phyloP scores from a whole-genome alignment of 2,888 invertebrate species.

The Amorpha juglandis region DNA sequence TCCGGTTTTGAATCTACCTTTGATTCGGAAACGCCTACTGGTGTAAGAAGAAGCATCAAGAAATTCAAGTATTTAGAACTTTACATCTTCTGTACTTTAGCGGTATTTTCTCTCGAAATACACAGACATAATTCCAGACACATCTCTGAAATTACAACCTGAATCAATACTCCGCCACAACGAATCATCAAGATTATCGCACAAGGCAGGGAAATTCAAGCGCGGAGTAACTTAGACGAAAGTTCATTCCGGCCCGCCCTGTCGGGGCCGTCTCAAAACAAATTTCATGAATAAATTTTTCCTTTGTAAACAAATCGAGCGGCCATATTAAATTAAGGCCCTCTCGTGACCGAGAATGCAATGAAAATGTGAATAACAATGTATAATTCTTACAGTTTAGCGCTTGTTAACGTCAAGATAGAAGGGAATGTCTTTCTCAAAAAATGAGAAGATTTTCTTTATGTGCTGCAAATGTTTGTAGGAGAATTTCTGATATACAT shows the following conservation, averaged over 20 bases:
- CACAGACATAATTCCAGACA: not conserved
- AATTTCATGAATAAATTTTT: constrained; percentile 84
- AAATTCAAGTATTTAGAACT: too few relatives aligned
- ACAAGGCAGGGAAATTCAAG: constrained; percentile 31
- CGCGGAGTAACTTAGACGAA: constrained; percentile 69
- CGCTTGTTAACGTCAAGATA: constrained; percentile 1
- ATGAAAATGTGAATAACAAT: constrained; percentile 54
- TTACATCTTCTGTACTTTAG: too few relatives aligned
- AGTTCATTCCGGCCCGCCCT: constrained; percentile 68
- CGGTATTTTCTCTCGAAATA: too few relatives aligned
- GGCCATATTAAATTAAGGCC: constrained; percentile 78
- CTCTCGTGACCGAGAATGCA: constrained; percentile 65
- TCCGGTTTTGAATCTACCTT: too few relatives aligned
- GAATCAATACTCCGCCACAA: constrained; percentile 10
- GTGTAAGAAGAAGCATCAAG: too few relatives aligned
- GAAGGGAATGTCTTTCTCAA: constrained; percentile 5
- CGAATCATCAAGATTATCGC: constrained; percentile 27
- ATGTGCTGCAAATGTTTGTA: too few relatives aligned
- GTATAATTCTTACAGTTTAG: constrained; percentile 17
- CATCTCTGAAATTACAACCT: constrained; percentile 4
- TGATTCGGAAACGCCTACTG: too few relatives aligned
- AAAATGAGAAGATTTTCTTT: not conserved
- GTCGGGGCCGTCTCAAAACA: constrained; percentile 71
- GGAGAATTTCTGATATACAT: too few relatives aligned
- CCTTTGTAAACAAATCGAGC: constrained; percentile 83